These are phyloP conservation scores for Styela clava DNA, from an alignment of 23 tunicate genomes.

Conservation along the genomic window DNA sequence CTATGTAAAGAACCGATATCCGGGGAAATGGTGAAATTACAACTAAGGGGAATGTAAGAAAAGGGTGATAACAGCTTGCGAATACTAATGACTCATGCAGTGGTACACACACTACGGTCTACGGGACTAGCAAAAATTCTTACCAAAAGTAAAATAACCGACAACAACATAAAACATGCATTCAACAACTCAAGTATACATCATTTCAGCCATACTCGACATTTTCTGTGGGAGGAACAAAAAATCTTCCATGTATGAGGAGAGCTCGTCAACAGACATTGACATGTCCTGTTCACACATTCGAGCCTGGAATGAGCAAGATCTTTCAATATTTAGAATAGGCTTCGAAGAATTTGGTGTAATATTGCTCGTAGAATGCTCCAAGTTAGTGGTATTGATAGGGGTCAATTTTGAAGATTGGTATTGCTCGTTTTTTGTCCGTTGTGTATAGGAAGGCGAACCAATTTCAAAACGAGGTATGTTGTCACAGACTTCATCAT, in stretches of 20 bases:
- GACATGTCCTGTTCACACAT: neutral
- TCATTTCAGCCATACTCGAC: conserved; percentile 88
- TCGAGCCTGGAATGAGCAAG: conserved; percentile 23
- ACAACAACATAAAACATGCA: neutral
- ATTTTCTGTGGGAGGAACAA: conserved; percentile 63
- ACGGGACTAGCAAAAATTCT: too few relatives aligned
- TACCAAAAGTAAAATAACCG: too few relatives aligned
- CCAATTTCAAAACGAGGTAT: neutral
- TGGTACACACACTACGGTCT: too few relatives aligned
- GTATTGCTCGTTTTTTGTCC: neutral
- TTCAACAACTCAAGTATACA: conserved; percentile 40
- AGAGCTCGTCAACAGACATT: conserved; percentile 24
- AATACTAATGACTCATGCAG: too few relatives aligned
- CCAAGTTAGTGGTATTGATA: neutral
- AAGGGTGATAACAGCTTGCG: too few relatives aligned
- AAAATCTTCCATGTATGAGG: conserved; percentile 41
- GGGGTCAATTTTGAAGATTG: neutral
- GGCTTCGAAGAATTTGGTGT: neutral
- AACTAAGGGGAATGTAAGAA: too few relatives aligned
- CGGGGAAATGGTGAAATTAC: too few relatives aligned
- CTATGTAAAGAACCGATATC: too few relatives aligned
- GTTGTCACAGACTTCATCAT: neutral
- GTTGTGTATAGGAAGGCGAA: neutral
- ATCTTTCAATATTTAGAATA: neutral
- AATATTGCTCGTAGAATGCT: neutral